Base-by-base conservation (phyloP, 1,140 invertebrate genomes). In the Heliconius melpomene region DNA sequence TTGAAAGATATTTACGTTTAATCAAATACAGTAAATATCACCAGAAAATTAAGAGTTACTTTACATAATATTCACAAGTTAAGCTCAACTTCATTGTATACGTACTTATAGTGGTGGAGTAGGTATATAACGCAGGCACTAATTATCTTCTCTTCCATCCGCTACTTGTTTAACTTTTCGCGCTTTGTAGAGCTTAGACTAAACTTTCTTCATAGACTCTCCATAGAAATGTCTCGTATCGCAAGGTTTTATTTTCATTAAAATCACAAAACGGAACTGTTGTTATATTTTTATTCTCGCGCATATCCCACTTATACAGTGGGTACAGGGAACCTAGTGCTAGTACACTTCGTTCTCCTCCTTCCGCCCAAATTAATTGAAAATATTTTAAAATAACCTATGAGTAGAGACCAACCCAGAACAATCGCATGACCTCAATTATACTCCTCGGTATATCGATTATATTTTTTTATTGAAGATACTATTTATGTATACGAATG, bases 131-230 rank as follows among this genome's bases (percentile, higher is more conserved):
- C 29, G 71, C 32, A 70, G 70, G 73, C 38, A 9, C 26, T 81
- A 81, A 81, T 75, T 78, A 81, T 81, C 75, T 81, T 54, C 50
- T 81, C 60, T 81, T 71, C 36, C 72, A 77, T 78, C 75, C 75
- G 57, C 26, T 38, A 79, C 36, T 60, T 81, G 75, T 81, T 81
- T 81, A 78, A 77, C 79, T 81, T 80, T 81, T 73, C 72, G 23
- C 76, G 36, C 72, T 74, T 74, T 77, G 38, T 50, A 70, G 60
- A 72, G 72, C 75, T 77, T 52, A 77, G 57, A 16, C 8, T 5
- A 66, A 77, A 81, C 71, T 74, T 77, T 74, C 54, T 70, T 23
- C 72, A 36, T 74, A 77, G 70, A 73, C 54, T 52, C 40, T 74
- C 46, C 52, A 46, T 74, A 40, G 38, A 74, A 50, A 79, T 66